A percentile compares a stretch with the other conserved stretches of the same genome.
Conservation (phyloP, 2,797 vertebrate genomes). For the Spea hammondii region DNA sequence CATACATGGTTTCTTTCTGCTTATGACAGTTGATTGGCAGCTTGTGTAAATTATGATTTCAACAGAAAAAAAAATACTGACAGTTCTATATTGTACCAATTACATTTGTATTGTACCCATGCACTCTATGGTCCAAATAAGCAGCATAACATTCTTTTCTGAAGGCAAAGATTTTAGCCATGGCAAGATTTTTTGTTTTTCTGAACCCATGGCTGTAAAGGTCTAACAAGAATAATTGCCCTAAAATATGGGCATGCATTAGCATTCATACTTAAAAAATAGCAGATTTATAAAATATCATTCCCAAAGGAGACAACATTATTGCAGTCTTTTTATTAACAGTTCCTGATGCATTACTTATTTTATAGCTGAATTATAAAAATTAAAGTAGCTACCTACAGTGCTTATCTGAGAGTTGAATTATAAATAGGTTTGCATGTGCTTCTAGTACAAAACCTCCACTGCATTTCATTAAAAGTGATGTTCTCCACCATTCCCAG, state of each 20-base stretch:
- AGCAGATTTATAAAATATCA: slow-evolving; percentile 10
- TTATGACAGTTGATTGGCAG: slow-evolving; percentile 1
- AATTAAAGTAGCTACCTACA: background rate
- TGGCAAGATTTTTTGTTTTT: slow-evolving; percentile 5
- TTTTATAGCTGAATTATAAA: slow-evolving; percentile 12
- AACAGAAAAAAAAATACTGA: background rate
- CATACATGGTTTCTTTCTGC: background rate
- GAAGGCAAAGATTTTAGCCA: background rate
- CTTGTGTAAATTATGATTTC: slow-evolving; percentile 2
- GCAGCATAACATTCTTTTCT: background rate
- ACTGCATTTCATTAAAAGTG: too few species aligned
- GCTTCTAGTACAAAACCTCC: too few species aligned
- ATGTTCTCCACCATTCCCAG: too few species aligned
- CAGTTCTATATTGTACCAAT: slow-evolving; percentile 1
- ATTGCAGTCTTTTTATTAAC: slow-evolving; percentile 14
- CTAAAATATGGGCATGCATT: slow-evolving; percentile 8
- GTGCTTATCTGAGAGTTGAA: background rate
- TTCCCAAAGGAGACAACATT: slow-evolving; percentile 9
- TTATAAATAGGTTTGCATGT: background rate
- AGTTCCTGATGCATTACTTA: slow-evolving; percentile 10
- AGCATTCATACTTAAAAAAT: background rate
- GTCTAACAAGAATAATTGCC: slow-evolving; percentile 9
- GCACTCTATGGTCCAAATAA: slow-evolving; percentile 1
- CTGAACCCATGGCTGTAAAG: background rate
- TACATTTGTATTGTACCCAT: background rate